Percentiles rank a stretch among this genome's conserved stretches.
These are phyloP conservation scores for Pseudococcus viburni DNA, from an alignment of 2,888 invertebrate genomes.

Conservation along the genomic window DNA sequence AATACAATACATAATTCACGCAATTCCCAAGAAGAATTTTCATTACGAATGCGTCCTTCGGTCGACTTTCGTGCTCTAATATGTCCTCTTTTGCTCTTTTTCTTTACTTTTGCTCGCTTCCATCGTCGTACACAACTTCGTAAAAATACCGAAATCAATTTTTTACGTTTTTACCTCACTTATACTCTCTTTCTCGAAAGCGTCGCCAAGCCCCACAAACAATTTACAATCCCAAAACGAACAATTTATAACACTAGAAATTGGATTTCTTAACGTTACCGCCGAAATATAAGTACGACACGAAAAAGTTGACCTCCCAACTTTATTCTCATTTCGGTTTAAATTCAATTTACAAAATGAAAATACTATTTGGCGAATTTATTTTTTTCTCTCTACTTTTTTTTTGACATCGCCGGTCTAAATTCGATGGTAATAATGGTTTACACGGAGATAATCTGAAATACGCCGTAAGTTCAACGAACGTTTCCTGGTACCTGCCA, in stretches of 20 bases:
- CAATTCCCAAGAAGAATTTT: conserved; percentile 48
- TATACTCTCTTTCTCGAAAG: not conserved
- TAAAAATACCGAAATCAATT: conserved; percentile 43
- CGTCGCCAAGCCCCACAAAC: conserved; percentile 44
- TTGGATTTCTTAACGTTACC: conserved; percentile 40
- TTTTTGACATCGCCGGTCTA: not conserved
- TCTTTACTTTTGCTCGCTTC: not conserved
- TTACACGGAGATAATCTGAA: not conserved
- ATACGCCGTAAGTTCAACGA: not conserved
- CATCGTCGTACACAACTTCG: not conserved
- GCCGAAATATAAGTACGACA: conserved; percentile 30
- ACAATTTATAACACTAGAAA: conserved; percentile 52
- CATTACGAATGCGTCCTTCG: conserved; percentile 27
- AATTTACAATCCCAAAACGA: conserved; percentile 52
- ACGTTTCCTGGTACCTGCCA: too few relatives aligned
- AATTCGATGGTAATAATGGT: conserved; percentile 24
- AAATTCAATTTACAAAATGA: conserved; percentile 45
- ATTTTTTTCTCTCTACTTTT: not conserved
- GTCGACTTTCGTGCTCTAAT: conserved; percentile 19
- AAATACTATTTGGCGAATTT: conserved; percentile 23
- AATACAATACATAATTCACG: conserved; percentile 54
- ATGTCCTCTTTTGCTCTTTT: not conserved
- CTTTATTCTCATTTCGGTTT: conserved; percentile 30
- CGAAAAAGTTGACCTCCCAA: conserved; percentile 40
- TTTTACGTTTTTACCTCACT: conserved; percentile 48